A percentile compares a stretch with the other conserved stretches of the same genome.
Evolutionary conservation across 1,140 invertebrate species (phyloP).

Genomic region (Coptotermes formosanus): DNA sequence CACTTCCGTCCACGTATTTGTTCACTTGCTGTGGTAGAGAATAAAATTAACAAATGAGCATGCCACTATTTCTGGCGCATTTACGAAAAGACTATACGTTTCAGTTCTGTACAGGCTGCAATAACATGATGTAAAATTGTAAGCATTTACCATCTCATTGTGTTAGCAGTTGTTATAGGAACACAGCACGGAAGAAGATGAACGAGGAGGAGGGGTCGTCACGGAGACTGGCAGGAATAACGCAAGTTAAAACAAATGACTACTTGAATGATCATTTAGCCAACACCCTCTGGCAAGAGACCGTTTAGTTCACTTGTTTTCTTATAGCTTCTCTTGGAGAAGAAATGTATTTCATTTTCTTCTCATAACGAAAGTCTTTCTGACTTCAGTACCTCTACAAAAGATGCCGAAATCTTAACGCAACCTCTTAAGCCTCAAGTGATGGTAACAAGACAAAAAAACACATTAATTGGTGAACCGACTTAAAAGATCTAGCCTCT

Average conservation of each 20-base stretch:
- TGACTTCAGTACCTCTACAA: neutral
- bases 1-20: no score
- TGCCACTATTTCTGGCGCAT: neutral
- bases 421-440: neutral
- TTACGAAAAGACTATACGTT: neutral
- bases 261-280: constrained; percentile 14
- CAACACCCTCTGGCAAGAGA: neutral
- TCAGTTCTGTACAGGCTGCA: neutral
- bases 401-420: neutral
- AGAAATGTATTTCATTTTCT: constrained; percentile 14
- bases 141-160: neutral
- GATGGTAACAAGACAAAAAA: no score
- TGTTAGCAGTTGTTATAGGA: neutral
- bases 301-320: neutral
- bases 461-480: no score
- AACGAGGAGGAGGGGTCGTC: neutral
- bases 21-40: neutral
- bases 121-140: neutral
- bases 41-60: neutral
- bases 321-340: constrained; percentile 2
- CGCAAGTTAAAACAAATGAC: neutral
- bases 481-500: no score
- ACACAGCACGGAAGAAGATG: neutral
- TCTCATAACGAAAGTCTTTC: neutral
- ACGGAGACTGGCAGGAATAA: neutral